phyloP scores from a whole-genome alignment of 2,797 vertebrate species.

The Platalea minor region DNA sequence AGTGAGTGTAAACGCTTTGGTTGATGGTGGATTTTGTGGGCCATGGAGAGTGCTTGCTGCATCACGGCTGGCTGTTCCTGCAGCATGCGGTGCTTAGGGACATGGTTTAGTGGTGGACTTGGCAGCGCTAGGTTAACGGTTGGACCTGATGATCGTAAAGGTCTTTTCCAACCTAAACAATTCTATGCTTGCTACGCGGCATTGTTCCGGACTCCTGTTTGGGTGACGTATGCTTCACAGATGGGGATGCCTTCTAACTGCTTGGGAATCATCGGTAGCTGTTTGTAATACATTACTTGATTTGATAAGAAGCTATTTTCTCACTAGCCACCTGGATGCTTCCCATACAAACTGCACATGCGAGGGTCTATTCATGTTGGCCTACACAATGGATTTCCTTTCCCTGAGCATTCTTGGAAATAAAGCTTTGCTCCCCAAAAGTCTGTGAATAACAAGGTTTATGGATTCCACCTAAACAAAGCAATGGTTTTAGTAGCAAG shows the following conservation, averaged over 20 bases:
- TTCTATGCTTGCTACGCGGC: neutral
- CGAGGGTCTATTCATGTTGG: slow-evolving; percentile 36
- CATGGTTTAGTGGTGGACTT: too few relatives aligned
- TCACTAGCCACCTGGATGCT: slow-evolving; percentile 53
- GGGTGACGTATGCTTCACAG: neutral
- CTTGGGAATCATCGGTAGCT: neutral
- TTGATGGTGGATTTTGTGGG: neutral
- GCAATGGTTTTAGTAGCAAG: neutral
- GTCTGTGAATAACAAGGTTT: slow-evolving; percentile 36
- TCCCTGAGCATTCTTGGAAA: slow-evolving; percentile 57
- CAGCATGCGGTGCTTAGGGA: neutral
- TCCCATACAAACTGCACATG: neutral
- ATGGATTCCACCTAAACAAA: slow-evolving; percentile 42
- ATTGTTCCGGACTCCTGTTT: neutral
- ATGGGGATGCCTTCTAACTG: neutral
- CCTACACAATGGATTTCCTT: slow-evolving; percentile 55
- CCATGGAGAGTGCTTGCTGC: neutral
- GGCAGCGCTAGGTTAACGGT: too few relatives aligned
- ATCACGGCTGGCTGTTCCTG: neutral
- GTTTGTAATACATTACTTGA: neutral
- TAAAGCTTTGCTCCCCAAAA: slow-evolving; percentile 14
- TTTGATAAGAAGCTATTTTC: slow-evolving; percentile 37
- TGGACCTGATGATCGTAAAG: too few relatives aligned
- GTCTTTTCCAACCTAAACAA: too few relatives aligned
- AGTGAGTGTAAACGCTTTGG: rapidly evolving